Conservation (phyloP, 1,140 invertebrate species). For the Sminthurinus signatus region DNA sequence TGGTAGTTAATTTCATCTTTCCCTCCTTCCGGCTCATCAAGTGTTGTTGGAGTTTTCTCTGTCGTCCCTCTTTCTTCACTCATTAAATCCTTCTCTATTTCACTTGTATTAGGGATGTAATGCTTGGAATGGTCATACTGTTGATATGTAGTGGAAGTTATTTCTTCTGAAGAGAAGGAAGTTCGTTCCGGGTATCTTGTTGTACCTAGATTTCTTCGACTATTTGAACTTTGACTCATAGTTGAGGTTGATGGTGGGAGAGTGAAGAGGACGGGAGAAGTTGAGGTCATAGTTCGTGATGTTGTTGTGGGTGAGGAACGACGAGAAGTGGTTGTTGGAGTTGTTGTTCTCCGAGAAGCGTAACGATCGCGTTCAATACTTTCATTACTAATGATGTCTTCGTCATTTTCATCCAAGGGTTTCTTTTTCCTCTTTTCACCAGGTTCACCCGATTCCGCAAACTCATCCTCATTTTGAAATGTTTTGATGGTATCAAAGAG, state of each 20-base stretch:
- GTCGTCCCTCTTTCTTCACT: slow-evolving; percentile 11
- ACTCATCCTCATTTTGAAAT: neutral
- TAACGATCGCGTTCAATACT: slow-evolving; percentile 10
- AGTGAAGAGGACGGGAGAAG: slow-evolving; percentile 25
- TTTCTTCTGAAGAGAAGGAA: slow-evolving; percentile 7
- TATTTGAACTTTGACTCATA: slow-evolving; percentile 3
- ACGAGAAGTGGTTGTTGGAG: neutral
- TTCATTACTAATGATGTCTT: slow-evolving; percentile 15
- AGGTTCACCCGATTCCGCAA: neutral
- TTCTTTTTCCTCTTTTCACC: too few species aligned
- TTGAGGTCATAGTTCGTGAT: neutral
- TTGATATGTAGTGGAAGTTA: neutral
- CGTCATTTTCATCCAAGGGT: neutral
- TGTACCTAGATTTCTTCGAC: neutral
- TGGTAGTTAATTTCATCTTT: slow-evolving; percentile 10
- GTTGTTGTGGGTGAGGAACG: neutral
- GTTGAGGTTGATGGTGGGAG: slow-evolving; percentile 14
- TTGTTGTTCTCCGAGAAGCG: neutral
- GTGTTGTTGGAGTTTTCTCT: neutral
- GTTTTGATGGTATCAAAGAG: slow-evolving; percentile 10
- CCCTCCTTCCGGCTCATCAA: neutral
- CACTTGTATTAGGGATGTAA: neutral
- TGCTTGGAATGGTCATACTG: slow-evolving; percentile 1
- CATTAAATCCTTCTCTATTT: too few species aligned
- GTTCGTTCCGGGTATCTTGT: neutral